Evolutionary conservation across 2,113 vertebrate species (phyloP).

Genomic region (Hylia prasina): DNA sequence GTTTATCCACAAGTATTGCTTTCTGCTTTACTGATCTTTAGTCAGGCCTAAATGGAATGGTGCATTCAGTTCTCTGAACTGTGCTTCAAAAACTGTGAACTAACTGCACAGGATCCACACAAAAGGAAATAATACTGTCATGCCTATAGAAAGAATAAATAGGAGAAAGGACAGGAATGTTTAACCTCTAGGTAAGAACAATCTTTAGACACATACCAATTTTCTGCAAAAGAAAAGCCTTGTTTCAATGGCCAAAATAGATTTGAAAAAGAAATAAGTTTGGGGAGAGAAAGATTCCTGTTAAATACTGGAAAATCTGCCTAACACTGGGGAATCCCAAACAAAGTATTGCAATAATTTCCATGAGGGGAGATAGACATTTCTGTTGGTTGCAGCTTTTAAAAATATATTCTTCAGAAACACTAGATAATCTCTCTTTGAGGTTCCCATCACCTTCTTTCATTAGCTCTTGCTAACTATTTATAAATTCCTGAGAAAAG

Average conservation of each 20-base stretch:
- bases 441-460: background rate
- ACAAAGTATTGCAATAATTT: background rate
- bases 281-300: background rate
- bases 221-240: background rate
- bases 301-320: background rate
- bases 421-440: background rate
- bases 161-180: background rate
- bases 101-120: background rate
- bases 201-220: background rate
- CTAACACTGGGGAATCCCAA: background rate
- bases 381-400: background rate
- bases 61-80: background rate
- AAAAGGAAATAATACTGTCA: background rate
- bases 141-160: background rate
- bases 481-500: background rate
- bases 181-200: background rate
- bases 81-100: background rate
- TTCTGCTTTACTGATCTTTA: background rate
- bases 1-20: conserved; percentile 14
- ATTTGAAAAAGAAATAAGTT: background rate
- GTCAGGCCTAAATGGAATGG: background rate
- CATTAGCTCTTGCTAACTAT: background rate
- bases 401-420: background rate
- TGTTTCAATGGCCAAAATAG: background rate
- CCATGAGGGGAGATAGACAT: background rate